Conservation (phyloP, 2,113 vertebrate species). For the Nothocercus nigrocapillus region DNA sequence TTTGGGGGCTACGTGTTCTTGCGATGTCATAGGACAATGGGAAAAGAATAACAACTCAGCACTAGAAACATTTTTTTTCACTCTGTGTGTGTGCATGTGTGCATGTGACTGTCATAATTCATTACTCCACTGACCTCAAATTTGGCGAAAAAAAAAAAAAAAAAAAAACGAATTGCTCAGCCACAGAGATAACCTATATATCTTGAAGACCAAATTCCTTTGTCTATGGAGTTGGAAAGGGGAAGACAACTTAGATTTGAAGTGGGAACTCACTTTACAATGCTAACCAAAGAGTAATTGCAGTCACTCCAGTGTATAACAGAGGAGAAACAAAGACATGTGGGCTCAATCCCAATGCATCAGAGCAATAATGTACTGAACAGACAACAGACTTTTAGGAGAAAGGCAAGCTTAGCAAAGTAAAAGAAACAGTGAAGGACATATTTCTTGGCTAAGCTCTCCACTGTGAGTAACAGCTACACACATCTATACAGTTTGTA, state of each 20-base stretch:
- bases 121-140: slow-evolving; percentile 32
- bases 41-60: background rate
- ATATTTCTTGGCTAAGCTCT: background rate
- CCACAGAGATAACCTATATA: slow-evolving; percentile 12
- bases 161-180: background rate
- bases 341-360: background rate
- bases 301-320: background rate
- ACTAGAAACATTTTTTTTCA: slow-evolving; percentile 25
- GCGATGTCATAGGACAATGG: background rate
- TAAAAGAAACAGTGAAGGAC: background rate
- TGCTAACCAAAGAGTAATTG: background rate
- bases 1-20: background rate
- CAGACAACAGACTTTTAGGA: background rate
- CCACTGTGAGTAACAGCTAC: background rate
- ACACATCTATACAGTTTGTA: background rate
- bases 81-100: background rate
- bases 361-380: background rate
- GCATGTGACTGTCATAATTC: slow-evolving; percentile 20
- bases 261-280: slow-evolving; percentile 14
- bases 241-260: background rate
- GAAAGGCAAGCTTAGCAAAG: background rate
- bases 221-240: background rate
- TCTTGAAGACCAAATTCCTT: slow-evolving; percentile 39
- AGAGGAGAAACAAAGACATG: background rate
- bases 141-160: background rate